Evolutionary conservation across 2,888 invertebrate genomes (phyloP).

Genomic region (Lymantria dispar): DNA sequence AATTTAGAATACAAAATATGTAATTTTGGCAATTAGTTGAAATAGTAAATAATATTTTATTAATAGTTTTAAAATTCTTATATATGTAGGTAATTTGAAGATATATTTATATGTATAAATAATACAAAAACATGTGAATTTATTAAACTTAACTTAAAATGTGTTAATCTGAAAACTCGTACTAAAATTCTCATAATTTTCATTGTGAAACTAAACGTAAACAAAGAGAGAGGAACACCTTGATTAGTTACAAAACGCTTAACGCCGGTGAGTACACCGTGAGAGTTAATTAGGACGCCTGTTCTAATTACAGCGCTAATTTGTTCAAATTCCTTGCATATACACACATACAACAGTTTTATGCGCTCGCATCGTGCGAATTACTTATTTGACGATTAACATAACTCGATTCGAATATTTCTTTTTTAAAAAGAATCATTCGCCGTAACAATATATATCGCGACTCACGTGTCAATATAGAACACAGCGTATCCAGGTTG

Average conservation of each 20-base stretch:
- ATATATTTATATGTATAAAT: too few species aligned
- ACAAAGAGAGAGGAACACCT: conserved; percentile 34
- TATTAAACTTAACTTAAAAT: too few species aligned
- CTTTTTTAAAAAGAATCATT: conserved; percentile 12
- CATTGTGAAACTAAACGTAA: conserved; percentile 32
- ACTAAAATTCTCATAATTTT: conserved; percentile 10
- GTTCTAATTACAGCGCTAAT: conserved; percentile 27
- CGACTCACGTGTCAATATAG: conserved; percentile 52
- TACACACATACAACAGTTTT: conserved; percentile 15
- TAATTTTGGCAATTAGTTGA: too few species aligned
- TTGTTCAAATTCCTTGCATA: conserved; percentile 24
- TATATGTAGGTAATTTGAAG: too few species aligned
- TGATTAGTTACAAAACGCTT: conserved; percentile 31
- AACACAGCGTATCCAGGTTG: conserved; percentile 52
- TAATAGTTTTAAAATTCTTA: too few species aligned
- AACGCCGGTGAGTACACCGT: conserved; percentile 15
- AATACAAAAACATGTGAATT: too few species aligned
- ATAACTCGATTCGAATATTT: conserved; percentile 8
- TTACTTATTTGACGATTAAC: conserved; percentile 5
- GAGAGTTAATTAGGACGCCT: conserved; percentile 28
- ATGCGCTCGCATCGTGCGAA: conserved; percentile 8
- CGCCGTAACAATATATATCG: conserved; percentile 17
- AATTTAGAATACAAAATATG: too few species aligned
- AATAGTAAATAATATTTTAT: too few species aligned
- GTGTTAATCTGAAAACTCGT: conserved; percentile 7